Conservation (phyloP, 2,113 vertebrate species). For the Cavia porcellus region DNA sequence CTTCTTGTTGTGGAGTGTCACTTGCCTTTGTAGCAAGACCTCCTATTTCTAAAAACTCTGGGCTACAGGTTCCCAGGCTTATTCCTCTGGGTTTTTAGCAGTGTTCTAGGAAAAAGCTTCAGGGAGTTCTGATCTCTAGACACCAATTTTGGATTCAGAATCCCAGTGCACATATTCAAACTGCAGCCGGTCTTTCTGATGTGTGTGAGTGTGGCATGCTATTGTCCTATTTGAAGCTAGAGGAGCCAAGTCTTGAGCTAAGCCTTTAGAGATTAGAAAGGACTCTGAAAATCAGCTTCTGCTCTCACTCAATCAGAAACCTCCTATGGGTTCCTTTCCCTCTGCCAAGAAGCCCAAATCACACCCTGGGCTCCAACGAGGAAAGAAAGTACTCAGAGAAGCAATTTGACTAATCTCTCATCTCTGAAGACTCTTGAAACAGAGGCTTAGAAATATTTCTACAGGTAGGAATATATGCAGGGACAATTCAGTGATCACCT, state of each 20-base stretch:
- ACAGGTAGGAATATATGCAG: neutral
- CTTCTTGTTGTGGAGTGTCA: neutral
- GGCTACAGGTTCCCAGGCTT: neutral
- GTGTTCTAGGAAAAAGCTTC: neutral
- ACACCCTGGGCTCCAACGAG: neutral
- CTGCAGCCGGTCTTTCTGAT: neutral
- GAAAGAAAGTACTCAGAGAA: neutral
- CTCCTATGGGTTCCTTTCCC: neutral
- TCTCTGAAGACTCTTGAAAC: neutral
- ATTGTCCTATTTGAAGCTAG: neutral
- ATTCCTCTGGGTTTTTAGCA: neutral
- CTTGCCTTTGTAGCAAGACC: neutral
- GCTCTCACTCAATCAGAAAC: neutral
- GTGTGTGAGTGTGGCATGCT: neutral
- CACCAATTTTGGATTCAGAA: neutral
- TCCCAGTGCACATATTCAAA: neutral
- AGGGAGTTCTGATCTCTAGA: neutral
- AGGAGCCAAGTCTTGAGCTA: neutral
- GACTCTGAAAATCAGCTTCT: neutral
- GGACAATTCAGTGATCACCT: neutral
- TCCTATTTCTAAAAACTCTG: neutral
- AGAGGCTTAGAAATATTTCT: neutral
- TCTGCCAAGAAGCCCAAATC: neutral
- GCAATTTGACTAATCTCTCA: neutral
- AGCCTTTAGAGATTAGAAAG: neutral